Evolutionary conservation across 2,888 invertebrate genomes (phyloP).

Genomic region (Leptinotarsa peninsularis): DNA sequence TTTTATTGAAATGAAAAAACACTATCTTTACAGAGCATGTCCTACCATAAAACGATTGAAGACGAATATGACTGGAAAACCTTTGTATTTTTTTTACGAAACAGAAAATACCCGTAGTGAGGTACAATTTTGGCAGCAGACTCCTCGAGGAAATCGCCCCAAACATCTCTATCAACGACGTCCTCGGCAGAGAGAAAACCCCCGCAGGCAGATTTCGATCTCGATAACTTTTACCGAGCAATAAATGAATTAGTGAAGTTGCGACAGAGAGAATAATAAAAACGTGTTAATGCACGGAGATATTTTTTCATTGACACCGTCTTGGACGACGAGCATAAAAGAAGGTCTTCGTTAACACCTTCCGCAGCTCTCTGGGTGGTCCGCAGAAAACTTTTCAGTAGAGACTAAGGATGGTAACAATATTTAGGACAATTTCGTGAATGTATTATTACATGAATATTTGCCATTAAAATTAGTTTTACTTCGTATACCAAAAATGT

Average conservation of each 20-base stretch:
- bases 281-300: conserved; percentile 65
- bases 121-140: too few species aligned
- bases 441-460: too few species aligned
- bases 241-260: conserved; percentile 47
- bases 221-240: conserved; percentile 34
- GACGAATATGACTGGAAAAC: too few species aligned
- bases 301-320: conserved; percentile 47
- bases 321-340: conserved; percentile 25
- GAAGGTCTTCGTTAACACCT: conserved; percentile 31
- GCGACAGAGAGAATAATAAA: conserved; percentile 55
- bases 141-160: not conserved
- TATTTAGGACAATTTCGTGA: not conserved
- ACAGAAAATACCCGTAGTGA: too few species aligned
- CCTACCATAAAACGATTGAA: too few species aligned
- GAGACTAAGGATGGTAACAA: not conserved
- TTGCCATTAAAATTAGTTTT: too few species aligned
- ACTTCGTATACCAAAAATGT: too few species aligned
- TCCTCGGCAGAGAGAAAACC: not conserved
- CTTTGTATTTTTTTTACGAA: too few species aligned
- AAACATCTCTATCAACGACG: not conserved
- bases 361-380: conserved; percentile 15
- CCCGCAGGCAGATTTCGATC: conserved; percentile 25
- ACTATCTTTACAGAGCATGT: too few species aligned
- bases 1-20: too few species aligned
- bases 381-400: not conserved